Base-by-base conservation (phyloP, 2,888 invertebrate species). In the Eilema griseolum region DNA sequence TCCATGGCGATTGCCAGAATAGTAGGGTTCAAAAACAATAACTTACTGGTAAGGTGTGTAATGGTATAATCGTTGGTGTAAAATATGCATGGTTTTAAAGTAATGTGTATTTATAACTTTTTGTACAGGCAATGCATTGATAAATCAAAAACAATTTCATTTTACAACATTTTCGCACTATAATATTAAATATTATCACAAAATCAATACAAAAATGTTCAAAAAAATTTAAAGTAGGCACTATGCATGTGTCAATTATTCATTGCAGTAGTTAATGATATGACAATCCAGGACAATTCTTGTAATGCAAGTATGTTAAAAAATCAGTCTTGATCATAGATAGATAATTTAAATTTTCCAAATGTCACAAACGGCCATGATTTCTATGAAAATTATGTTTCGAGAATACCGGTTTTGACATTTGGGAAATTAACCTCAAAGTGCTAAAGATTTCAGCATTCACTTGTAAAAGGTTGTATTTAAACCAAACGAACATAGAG, bases 111-210 rank as follows among this genome's bases (percentile, higher is more conserved):
- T 46, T 20, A 20, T 12, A 46, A 46, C 20, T 52, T 10, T 1
- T 10, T n/a, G 20, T 52, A 1, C 5, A 52, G 7, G 12, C 20
- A 46, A n/a, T 52, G 52, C 52, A 52, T 52, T n/a, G n/a, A n/a
- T n/a, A n/a, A 52, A 52, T 57, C 11, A 11, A 57, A 24, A 57
- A 12, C 14, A 24, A 57, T 57, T 57, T 23, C 24, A 24, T n/a
- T 24, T 24, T 57, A 57, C 24, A 24, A 24, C 3, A 57, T 24
- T 61, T 33, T 60, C 78, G 73, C 77, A 72, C 66, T 71, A 77
- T 74, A 77, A 75, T 75, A 78, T 77, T 67, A 62, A 5, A 33
- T 68, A 61, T 75, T 79, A 81, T 81, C 77, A 81, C 79, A 81
- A 79, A 69, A 65, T 70, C 64, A 24, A 70, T 57, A 14, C 14